A percentile compares a stretch with the other conserved stretches of the same genome.
phyloP scores from a whole-genome alignment of 1,140 invertebrate genomes.

The Scaptomyza pallida region DNA sequence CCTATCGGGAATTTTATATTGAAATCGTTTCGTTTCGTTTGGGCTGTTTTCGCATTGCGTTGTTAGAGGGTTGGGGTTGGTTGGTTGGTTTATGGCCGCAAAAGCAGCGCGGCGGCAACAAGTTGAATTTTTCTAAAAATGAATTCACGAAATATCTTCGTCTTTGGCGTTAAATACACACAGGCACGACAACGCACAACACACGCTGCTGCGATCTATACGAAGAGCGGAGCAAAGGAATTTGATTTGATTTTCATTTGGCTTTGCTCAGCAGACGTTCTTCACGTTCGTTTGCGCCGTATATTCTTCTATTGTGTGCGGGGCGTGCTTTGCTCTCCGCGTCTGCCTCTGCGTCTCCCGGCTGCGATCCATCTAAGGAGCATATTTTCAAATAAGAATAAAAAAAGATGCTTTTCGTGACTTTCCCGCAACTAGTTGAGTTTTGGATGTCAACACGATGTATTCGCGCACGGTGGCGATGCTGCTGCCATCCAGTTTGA shows the following conservation, averaged over 20 bases:
- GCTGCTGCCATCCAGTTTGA: slow-evolving; percentile 46
- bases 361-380: slow-evolving; percentile 82
- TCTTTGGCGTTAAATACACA: slow-evolving; percentile 81
- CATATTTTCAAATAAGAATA: slow-evolving; percentile 79
- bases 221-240: slow-evolving; percentile 65
- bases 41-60: slow-evolving; percentile 9
- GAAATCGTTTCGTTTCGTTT: background rate
- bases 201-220: slow-evolving; percentile 15
- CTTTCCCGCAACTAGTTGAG: slow-evolving; percentile 82
- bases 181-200: slow-evolving; percentile 62
- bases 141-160: slow-evolving; percentile 80
- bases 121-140: slow-evolving; percentile 82
- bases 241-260: slow-evolving; percentile 74
- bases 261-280: slow-evolving; percentile 32
- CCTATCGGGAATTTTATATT: background rate
- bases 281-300: slow-evolving; percentile 35
- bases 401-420: slow-evolving; percentile 74
- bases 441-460: slow-evolving; percentile 84
- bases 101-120: slow-evolving; percentile 64
- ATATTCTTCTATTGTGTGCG: slow-evolving; percentile 73
- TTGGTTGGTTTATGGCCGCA: slow-evolving; percentile 57
- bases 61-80: slow-evolving; percentile 32
- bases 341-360: slow-evolving; percentile 19
- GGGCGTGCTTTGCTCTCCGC: slow-evolving; percentile 32
- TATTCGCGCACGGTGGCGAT: slow-evolving; percentile 64